A percentile compares a stretch with the other conserved stretches of the same genome.
Conservation (phyloP, 1,140 invertebrate species). For the Ceratitis capitata region DNA sequence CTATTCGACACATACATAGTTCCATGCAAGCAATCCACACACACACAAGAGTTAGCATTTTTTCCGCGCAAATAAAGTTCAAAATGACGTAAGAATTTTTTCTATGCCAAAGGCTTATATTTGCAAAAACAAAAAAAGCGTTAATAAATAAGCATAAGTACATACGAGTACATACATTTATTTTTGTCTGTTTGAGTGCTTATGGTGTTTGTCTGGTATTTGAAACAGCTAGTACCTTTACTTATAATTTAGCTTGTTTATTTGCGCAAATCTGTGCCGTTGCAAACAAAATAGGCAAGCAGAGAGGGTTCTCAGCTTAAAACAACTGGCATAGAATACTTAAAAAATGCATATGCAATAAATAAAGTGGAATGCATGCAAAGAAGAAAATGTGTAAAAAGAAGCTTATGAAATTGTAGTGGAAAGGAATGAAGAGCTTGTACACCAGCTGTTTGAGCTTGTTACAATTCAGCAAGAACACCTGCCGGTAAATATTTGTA, state of each 20-base stretch:
- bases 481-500: conserved; percentile 24
- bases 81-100: conserved; percentile 53
- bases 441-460: background rate
- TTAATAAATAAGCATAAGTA: background rate
- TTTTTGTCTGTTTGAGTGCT: too few species aligned
- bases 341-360: conserved; percentile 25
- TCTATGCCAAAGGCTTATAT: conserved; percentile 8
- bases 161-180: background rate
- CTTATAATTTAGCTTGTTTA: conserved; percentile 1
- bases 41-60: conserved; percentile 8
- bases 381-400: background rate
- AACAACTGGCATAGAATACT: background rate
- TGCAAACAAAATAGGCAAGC: background rate
- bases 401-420: background rate
- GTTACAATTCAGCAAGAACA: conserved; percentile 4
- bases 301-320: background rate
- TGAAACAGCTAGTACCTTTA: background rate
- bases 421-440: background rate
- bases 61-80: background rate
- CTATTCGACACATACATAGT: conserved; percentile 39
- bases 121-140: background rate
- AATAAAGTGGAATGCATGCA: background rate
- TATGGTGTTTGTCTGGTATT: background rate
- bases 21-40: background rate
- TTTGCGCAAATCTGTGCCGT: conserved; percentile 23